Evolutionary conservation across 2,113 vertebrate genomes (phyloP).

Genomic region (Dryoscopus gambensis): DNA sequence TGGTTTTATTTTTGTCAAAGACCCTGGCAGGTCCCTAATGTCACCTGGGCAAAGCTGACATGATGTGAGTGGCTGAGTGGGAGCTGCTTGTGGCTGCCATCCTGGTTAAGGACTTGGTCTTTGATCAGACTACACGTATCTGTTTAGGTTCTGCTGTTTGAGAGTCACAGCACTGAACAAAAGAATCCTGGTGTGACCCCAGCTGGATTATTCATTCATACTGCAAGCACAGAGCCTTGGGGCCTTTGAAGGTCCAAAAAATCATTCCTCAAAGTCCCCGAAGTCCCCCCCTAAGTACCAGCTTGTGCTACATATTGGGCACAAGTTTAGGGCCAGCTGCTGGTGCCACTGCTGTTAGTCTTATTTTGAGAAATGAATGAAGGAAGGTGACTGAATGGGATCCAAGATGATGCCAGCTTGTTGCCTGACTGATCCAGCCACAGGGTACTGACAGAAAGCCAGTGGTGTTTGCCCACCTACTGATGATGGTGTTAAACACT

Average conservation of each 20-base stretch:
- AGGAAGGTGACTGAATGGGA: not conserved
- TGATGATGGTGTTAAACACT: not conserved
- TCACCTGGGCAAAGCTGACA: not conserved
- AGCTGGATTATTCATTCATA: not conserved
- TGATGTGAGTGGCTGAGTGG: not conserved
- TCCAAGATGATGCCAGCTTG: not conserved
- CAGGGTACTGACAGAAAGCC: not conserved
- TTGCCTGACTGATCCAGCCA: not conserved
- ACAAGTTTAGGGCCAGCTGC: not conserved
- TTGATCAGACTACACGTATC: accelerated
- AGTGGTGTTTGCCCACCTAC: not conserved
- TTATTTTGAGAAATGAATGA: not conserved
- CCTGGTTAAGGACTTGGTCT: not conserved
- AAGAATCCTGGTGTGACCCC: not conserved
- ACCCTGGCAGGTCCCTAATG: not conserved
- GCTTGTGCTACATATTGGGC: not conserved
- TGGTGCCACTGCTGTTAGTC: not conserved
- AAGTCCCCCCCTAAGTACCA: not conserved
- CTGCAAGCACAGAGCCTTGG: accelerated
- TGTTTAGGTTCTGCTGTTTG: not conserved
- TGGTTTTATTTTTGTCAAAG: not conserved
- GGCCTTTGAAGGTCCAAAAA: not conserved
- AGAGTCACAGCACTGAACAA: not conserved
- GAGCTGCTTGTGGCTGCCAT: not conserved
- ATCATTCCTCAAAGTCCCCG: not conserved